Evolutionary conservation across 2,797 vertebrate species (phyloP), one percentile per base, ranked within the genome.

Genomic region (Periophthalmus magnuspinnatus): DNA sequence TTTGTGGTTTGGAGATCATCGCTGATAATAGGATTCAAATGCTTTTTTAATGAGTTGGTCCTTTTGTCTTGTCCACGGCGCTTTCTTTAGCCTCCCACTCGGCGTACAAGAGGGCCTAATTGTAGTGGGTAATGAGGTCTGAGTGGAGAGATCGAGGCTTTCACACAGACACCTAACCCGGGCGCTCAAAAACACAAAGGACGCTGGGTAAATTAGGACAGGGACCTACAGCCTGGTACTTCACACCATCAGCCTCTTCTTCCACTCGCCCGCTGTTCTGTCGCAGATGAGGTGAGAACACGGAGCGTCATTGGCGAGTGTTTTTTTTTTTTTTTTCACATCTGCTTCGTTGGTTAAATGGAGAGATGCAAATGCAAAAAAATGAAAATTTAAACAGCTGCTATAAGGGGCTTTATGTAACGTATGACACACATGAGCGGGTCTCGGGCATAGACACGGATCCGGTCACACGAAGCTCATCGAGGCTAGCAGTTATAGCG

Each of bases 191-290:
- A 70, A n/a, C 78, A 59, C 72, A 32, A 72, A 72, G 72, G 78
- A 78, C 77, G 83, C 81, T 80, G 81, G 80, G 69, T 67, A 86
- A 89, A 89, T 86, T 81, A 88, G 68, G 76, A 68, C 0, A 33
- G 52, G 67, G 71, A 70, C 59, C 84, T 78, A 86, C n/a, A 89
- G 84, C 86, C 79, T 63, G 80, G 79, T 73, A 85, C 79, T 76
- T 79, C 24, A 70, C 80, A 72, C 60, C 67, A 50, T 67, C 74
- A 69, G 28, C 67, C 60, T 62, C n/a, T 21, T 34, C 65, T 48
- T 59, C 48, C 24, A 73, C 48, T 74, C 41, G 58, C 34, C 33
- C 65, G 36, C 75, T 63, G 65, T 59, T 74, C 61, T 19, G 36
- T 78, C 76, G 78, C 72, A 74, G 64, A 78, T n/a, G 54, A 81